Base-by-base conservation (phyloP, 2,888 invertebrate genomes). In the Acanthosepion esculentum region DNA sequence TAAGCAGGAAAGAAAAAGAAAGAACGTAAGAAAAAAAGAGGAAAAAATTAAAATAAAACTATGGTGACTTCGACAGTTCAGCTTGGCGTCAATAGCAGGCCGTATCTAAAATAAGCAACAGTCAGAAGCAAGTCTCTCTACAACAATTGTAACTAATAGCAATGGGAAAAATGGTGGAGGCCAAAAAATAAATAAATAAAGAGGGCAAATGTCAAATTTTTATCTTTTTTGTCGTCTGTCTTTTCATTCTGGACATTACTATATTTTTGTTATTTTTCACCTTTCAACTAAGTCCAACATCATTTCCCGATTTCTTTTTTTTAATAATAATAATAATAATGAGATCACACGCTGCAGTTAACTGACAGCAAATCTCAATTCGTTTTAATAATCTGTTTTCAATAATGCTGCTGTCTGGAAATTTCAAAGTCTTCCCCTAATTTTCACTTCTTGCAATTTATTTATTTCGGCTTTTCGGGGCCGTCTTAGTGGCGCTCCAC, bases 41-140 rank as follows among this genome's bases (percentile, higher is more conserved):
- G 8, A 78, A 78, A 78, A n/a, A 10, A n/a, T n/a, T 12, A n/a
- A 78, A 10, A 33, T 20, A n/a, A 78, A 78, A n/a, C 5, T n/a
- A 12, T 78, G n/a, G n/a, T 78, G 78, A 78, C 78, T 78, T 78
- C 78, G 2, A 78, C n/a, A 12, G n/a, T 78, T 12, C 12, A 78
- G n/a, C 78, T 5, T 33, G 78, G 78, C 78, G 78, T 78, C 78
- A 78, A 78, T 78, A 15, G 78, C 15, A 78, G 15, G n/a, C 18
- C n/a, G 78, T 78, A 78, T 78, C 78, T 78, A 78, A 78, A 78
- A 78, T 78, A 78, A 78, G 78, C 78, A 33, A 78, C 78, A n/a
- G 78, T 33, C 15, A 78, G n/a, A 18, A 41, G 6, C 12, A 78
- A 78, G 78, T 78, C n/a, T n/a, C n/a, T n/a, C 78, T 10, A n/a